Conservation (phyloP, 2,797 vertebrate species). For the Acomys russatus region DNA sequence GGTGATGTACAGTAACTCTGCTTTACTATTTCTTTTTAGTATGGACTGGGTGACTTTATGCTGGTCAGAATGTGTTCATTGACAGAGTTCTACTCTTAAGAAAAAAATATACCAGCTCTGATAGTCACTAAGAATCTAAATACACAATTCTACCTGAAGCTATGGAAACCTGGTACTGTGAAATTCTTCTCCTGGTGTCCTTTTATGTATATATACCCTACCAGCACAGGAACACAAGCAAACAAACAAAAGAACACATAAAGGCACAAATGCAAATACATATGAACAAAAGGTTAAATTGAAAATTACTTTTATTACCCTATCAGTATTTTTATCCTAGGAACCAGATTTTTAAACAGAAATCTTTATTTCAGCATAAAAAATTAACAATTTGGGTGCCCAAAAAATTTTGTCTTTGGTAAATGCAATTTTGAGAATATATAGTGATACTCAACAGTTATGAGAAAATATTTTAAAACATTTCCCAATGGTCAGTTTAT, state of each 20-base stretch:
- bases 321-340: too few relatives aligned
- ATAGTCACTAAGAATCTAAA: not conserved
- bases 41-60: not conserved
- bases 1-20: not conserved
- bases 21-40: not conserved
- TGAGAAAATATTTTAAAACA: not conserved
- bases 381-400: not conserved
- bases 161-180: not conserved
- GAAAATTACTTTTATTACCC: not conserved
- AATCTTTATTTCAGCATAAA: too few relatives aligned
- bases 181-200: not conserved
- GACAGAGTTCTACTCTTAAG: not conserved
- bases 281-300: not conserved
- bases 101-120: not conserved
- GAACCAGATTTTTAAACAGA: too few relatives aligned
- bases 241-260: not conserved
- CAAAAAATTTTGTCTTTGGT: not conserved
- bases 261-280: not conserved
- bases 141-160: not conserved
- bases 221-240: not conserved
- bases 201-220: not conserved
- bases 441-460: not conserved
- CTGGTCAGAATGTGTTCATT: not conserved
- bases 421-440: not conserved
- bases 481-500: not conserved